A percentile compares a stretch with the other conserved stretches of the same genome.
Conservation (phyloP, 2,797 vertebrate species). For the Podargus strigoides region DNA sequence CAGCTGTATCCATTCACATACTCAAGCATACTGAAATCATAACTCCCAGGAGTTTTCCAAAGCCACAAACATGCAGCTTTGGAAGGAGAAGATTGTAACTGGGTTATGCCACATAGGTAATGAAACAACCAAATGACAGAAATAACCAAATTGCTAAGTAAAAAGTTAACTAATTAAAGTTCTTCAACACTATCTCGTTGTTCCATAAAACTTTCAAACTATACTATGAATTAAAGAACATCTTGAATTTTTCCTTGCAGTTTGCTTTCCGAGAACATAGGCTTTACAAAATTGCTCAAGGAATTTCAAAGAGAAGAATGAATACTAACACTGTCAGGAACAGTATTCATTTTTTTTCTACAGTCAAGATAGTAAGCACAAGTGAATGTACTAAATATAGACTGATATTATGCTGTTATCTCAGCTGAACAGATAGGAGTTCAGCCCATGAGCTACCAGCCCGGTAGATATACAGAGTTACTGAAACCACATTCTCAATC, state of each 20-base stretch:
- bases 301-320: neutral
- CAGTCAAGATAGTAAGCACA: neutral
- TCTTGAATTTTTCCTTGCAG: neutral
- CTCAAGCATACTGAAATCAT: neutral
- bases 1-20: neutral
- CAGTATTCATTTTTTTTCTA: neutral
- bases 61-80: neutral
- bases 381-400: neutral
- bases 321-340: neutral
- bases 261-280: neutral
- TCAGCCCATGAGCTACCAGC: neutral
- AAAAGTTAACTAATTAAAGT: neutral
- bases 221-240: neutral
- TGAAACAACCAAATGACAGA: neutral
- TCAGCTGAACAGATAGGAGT: slow-evolving; percentile 17
- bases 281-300: neutral
- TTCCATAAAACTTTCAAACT: neutral
- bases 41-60: neutral
- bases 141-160: neutral
- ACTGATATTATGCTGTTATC: slow-evolving; percentile 5
- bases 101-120: rapidly evolving
- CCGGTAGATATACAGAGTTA: neutral
- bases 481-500: neutral
- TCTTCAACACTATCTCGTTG: neutral
- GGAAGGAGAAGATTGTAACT: neutral